A percentile compares a stretch with the other conserved stretches of the same genome.
Conservation (phyloP, 2,113 vertebrate species). For the rat (Rattus norvegicus) region DNA sequence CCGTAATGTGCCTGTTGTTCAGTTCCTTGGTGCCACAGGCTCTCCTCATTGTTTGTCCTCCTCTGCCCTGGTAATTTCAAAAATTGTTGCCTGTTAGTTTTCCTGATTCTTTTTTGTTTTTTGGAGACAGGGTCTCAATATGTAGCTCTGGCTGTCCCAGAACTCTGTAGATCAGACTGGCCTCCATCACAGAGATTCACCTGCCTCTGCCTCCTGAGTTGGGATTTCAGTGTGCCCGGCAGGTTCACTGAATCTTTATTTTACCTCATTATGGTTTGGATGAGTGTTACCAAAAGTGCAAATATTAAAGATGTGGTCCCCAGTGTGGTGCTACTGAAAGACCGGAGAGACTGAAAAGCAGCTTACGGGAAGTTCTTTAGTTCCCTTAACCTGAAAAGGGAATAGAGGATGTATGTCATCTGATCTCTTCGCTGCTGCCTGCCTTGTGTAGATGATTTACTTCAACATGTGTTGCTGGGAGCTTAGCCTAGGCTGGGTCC, state of each 20-base stretch:
- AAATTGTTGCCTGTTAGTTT: background rate
- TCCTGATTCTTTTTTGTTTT: background rate
- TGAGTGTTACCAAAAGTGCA: background rate
- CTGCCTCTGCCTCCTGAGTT: background rate
- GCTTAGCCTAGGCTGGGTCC: too few relatives aligned
- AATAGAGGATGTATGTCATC: background rate
- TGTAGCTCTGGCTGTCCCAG: background rate
- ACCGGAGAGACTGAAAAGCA: background rate
- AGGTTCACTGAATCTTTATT: background rate
- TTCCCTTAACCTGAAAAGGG: background rate
- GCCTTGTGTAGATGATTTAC: background rate
- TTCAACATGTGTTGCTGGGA: background rate
- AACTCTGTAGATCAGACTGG: background rate
- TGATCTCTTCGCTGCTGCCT: background rate
- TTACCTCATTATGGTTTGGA: background rate
- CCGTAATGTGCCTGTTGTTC: background rate
- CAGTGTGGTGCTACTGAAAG: background rate
- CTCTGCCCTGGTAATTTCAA: background rate
- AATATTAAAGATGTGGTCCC: background rate
- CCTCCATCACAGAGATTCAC: background rate
- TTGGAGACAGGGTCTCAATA: background rate
- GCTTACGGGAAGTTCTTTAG: background rate
- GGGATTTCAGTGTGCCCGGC: background rate
- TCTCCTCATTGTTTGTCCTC: background rate
- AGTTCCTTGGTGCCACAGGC: background rate